These are phyloP conservation scores for Ammodytes marinus DNA, from an alignment of 2,113 vertebrate species.

Conservation along the genomic window DNA sequence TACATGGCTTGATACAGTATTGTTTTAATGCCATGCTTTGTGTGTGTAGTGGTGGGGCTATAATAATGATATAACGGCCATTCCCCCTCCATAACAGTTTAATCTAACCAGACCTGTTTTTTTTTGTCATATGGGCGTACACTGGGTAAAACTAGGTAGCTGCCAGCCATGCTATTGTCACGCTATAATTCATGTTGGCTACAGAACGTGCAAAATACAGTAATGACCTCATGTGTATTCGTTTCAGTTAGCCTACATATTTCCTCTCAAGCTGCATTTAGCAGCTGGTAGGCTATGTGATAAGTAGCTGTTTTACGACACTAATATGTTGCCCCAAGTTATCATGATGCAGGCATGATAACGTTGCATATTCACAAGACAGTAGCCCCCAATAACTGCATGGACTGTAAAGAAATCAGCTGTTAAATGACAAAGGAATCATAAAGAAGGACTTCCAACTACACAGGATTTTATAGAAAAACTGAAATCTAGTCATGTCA, in stretches of 20 bases:
- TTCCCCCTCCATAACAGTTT: constrained; percentile 22
- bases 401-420: not conserved
- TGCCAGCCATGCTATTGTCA: constrained; percentile 37
- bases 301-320: not conserved
- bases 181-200: constrained; percentile 12
- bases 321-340: not conserved
- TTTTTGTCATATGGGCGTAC: constrained; percentile 49
- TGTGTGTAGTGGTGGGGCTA: not conserved
- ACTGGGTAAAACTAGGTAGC: constrained; percentile 23
- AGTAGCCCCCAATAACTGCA: not conserved
- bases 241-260: no score
- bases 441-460: not conserved
- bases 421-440: not conserved
- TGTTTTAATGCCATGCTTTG: not conserved
- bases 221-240: constrained; percentile 5
- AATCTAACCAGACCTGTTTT: constrained; percentile 6
- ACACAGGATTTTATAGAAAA: not conserved
- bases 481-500: constrained; percentile 10
- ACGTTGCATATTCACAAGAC: not conserved
- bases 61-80: constrained; percentile 27
- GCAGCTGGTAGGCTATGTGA: not conserved
- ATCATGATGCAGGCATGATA: not conserved
- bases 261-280: not conserved
- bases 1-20: constrained; percentile 51
- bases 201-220: not conserved